Percentiles rank a stretch among this genome's conserved stretches.
Evolutionary conservation across 2,113 vertebrate species (phyloP).

Genomic region (Stigmatopora nigra): DNA sequence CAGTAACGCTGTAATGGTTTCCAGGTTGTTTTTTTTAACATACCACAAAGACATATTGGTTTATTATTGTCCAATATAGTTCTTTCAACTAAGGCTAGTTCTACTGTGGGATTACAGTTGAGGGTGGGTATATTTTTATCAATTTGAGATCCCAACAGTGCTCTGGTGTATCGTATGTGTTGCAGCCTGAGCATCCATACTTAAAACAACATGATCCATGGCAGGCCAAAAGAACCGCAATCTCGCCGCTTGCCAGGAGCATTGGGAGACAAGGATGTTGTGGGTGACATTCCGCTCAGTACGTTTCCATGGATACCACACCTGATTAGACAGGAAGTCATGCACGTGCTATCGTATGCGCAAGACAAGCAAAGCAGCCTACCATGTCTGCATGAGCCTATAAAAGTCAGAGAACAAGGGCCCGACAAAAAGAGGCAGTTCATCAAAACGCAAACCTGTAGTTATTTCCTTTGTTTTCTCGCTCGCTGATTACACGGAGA

Average conservation of each 20-base stretch:
- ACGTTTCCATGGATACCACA: conserved; percentile 67
- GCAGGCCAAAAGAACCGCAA: conserved; percentile 32
- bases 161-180: conserved; percentile 18
- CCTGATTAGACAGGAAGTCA: conserved; percentile 62
- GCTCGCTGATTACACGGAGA: conserved; percentile 13
- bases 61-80: too few species aligned
- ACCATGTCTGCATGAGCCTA: conserved; percentile 38
- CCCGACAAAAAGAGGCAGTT: conserved; percentile 12
- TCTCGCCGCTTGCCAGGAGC: conserved; percentile 35
- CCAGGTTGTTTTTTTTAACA: neutral
- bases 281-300: conserved; percentile 52
- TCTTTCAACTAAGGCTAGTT: too few species aligned
- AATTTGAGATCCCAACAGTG: neutral
- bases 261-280: conserved; percentile 37
- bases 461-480: conserved; percentile 29
- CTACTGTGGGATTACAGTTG: too few species aligned
- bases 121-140: neutral
- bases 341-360: conserved; percentile 51
- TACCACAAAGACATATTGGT: neutral
- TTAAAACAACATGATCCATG: conserved; percentile 24
- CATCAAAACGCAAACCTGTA: conserved; percentile 16
- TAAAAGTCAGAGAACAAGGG: conserved; percentile 22
- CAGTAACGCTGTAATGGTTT: too few species aligned
- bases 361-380: conserved; percentile 31
- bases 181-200: conserved; percentile 12